A percentile compares a stretch with the other conserved stretches of the same genome.
These are phyloP conservation scores for Macroramphosus scolopax DNA, from an alignment of 2,797 vertebrate species.

Conservation along the genomic window DNA sequence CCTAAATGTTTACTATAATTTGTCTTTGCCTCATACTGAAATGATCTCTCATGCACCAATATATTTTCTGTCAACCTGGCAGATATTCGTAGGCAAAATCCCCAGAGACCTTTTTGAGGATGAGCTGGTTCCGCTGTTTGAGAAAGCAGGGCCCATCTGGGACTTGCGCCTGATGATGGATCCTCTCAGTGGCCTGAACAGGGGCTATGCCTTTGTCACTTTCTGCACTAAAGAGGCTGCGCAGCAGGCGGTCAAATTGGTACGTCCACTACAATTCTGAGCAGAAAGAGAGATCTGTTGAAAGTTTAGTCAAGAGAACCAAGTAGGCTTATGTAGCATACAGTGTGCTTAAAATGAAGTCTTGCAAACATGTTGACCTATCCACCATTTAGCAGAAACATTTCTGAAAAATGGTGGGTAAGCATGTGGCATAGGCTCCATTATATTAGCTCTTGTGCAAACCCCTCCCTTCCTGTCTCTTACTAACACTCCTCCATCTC, in stretches of 20 bases:
- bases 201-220: slow-evolving; percentile 99
- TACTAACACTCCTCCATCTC: slow-evolving; percentile 4
- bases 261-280: slow-evolving; percentile 64
- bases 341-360: no score
- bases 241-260: slow-evolving; percentile 97
- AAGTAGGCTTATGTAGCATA: background rate
- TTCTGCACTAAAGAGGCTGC: slow-evolving; percentile 99
- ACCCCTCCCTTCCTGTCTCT: background rate
- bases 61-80: slow-evolving; percentile 25
- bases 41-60: slow-evolving; percentile 5
- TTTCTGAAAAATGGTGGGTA: no score
- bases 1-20: background rate
- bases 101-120: slow-evolving; percentile 98
- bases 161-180: slow-evolving; percentile 99
- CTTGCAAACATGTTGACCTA: no score
- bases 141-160: slow-evolving; percentile 98
- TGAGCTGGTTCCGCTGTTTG: slow-evolving; percentile 97
- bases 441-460: no score
- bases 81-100: slow-evolving; percentile 99
- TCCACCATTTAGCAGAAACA: background rate
- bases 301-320: background rate
- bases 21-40: background rate
- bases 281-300: background rate
- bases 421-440: no score
- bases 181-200: slow-evolving; percentile 95